Conservation (phyloP, 2,888 invertebrate species). For the Cataglyphis cursor region DNA sequence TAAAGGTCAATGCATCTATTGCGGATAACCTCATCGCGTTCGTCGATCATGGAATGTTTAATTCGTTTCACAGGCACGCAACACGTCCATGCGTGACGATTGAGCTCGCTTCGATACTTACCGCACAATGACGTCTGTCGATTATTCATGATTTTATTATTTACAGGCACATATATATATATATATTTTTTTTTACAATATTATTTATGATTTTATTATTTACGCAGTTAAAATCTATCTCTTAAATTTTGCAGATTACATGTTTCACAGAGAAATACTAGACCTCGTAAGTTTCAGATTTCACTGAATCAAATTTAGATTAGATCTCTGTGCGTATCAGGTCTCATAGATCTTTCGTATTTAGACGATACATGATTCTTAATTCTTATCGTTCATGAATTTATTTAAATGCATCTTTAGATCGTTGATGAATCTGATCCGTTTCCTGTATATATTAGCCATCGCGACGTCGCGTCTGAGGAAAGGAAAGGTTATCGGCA, state of each 20-base stretch:
- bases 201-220: background rate
- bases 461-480: constrained; percentile 12
- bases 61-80: constrained; percentile 55
- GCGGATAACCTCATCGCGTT: constrained; percentile 79
- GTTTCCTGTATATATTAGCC: constrained; percentile 8
- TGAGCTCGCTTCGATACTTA: background rate
- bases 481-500: constrained; percentile 48
- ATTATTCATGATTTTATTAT: background rate
- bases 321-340: background rate
- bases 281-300: background rate
- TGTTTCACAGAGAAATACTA: background rate
- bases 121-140: background rate
- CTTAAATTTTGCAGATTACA: background rate
- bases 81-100: constrained; percentile 3
- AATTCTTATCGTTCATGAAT: background rate
- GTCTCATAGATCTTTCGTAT: background rate
- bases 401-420: constrained; percentile 12
- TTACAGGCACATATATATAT: background rate
- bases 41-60: constrained; percentile 57
- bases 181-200: too few relatives aligned
- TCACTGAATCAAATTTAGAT: background rate
- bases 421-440: constrained; percentile 14
- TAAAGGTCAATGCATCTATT: constrained; percentile 83
- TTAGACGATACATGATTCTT: background rate
- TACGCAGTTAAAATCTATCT: background rate